Conservation (phyloP, 2,113 vertebrate genomes). For the Lates calcarifer region DNA sequence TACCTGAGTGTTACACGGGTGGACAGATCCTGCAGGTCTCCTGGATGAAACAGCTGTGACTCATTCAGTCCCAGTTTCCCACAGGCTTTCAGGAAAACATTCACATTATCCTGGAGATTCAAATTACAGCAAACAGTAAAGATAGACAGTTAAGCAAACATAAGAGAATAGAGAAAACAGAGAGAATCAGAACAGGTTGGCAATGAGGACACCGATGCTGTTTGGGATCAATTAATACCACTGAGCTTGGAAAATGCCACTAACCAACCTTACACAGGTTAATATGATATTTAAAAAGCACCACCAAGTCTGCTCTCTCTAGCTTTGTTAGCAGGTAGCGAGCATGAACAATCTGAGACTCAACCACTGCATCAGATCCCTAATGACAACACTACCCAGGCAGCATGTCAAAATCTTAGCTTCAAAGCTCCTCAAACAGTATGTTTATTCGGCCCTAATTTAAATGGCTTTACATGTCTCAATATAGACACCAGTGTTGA, state of each 20-base stretch:
- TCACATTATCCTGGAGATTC: conserved; percentile 94
- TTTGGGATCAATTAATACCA: not conserved
- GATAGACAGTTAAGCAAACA: not conserved
- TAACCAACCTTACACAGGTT: not conserved
- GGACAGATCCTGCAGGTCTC: conserved; percentile 98
- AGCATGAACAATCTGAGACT: not conserved
- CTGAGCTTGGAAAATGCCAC: not conserved
- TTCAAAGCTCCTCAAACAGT: not conserved
- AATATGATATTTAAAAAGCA: not conserved
- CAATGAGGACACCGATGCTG: not conserved
- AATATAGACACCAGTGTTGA: not conserved
- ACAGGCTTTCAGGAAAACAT: conserved; percentile 95
- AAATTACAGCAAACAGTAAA: conserved; percentile 61
- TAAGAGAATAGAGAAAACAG: not conserved
- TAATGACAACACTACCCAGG: not conserved
- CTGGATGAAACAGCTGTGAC: conserved; percentile 97
- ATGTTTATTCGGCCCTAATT: not conserved
- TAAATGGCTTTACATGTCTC: not conserved
- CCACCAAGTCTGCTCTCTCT: not conserved
- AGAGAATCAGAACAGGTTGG: not conserved
- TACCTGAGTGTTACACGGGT: conserved; percentile 95
- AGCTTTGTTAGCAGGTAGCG: not conserved
- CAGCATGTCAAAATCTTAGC: not conserved
- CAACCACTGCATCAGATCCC: not conserved
- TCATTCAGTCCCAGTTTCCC: conserved; percentile 95